Conservation (phyloP, 2,113 vertebrate genomes). For the Solea senegalensis region DNA sequence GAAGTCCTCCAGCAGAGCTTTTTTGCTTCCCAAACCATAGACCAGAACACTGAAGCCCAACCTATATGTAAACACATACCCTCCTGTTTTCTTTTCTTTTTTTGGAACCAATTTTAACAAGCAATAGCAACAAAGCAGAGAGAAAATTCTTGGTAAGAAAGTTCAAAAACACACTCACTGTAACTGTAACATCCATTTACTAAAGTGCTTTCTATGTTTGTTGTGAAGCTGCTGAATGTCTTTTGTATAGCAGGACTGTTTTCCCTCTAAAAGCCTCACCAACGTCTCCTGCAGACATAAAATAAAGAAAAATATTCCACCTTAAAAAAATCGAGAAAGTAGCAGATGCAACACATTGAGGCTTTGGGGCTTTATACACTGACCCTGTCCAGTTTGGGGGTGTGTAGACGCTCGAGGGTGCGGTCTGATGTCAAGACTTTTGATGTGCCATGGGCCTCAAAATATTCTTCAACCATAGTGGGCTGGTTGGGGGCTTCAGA, state of each 20-base stretch:
- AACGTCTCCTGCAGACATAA: slow-evolving; percentile 85
- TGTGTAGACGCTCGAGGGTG: slow-evolving; percentile 90
- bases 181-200: slow-evolving; percentile 96
- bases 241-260: slow-evolving; percentile 82
- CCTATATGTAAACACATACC: slow-evolving; percentile 62
- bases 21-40: slow-evolving; percentile 96
- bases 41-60: slow-evolving; percentile 94
- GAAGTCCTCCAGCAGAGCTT: slow-evolving; percentile 91
- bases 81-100: slow-evolving; percentile 22
- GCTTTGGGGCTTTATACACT: neutral
- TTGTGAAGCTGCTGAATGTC: slow-evolving; percentile 87
- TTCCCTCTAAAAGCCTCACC: slow-evolving; percentile 83
- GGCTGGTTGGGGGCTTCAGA: slow-evolving; percentile 71
- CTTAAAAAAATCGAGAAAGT: neutral
- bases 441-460: slow-evolving; percentile 96
- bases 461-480: slow-evolving; percentile 92
- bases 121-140: neutral
- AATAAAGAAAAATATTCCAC: neutral
- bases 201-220: slow-evolving; percentile 87
- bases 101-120: neutral
- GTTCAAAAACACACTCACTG: slow-evolving; percentile 79
- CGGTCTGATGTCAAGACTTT: slow-evolving; percentile 95
- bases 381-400: slow-evolving; percentile 90
- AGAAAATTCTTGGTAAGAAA: neutral
- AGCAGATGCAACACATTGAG: neutral